Conservation (phyloP, 2,888 invertebrate genomes). For the Protula sp. region DNA sequence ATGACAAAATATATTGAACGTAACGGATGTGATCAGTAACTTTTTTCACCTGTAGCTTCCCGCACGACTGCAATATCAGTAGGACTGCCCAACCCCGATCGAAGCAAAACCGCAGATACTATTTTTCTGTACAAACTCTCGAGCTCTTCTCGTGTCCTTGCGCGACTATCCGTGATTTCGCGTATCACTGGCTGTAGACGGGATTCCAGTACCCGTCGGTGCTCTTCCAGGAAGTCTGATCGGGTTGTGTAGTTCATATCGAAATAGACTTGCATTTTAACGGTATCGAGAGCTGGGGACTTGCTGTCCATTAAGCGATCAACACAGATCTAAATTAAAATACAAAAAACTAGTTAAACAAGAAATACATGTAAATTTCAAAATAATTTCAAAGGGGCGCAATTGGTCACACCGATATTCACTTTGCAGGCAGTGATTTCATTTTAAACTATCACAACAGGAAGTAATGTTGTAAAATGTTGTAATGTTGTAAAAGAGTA, state of each 20-base stretch:
- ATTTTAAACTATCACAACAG: too few species aligned
- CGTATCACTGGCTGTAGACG: conserved; percentile 52
- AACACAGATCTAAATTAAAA: conserved; percentile 47
- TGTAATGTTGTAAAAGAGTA: too few species aligned
- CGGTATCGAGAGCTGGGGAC: conserved; percentile 52
- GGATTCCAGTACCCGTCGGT: conserved; percentile 51
- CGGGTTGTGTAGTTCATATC: conserved; percentile 55
- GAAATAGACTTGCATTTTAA: conserved; percentile 56
- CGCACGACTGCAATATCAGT: conserved; percentile 53
- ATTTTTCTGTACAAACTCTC: conserved; percentile 54
- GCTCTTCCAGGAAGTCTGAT: conserved; percentile 53
- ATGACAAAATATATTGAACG: too few species aligned
- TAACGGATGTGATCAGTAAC: too few species aligned
- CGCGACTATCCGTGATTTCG: conserved; percentile 53
- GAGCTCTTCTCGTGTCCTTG: conserved; percentile 51
- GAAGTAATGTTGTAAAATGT: too few species aligned
- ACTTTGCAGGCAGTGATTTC: not conserved
- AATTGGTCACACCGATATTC: too few species aligned
- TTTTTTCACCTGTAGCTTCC: conserved; percentile 47
- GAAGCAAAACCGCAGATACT: conserved; percentile 52
- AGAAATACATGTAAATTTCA: too few species aligned
- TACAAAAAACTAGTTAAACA: not conserved
- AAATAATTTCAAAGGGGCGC: too few species aligned
- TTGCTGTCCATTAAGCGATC: conserved; percentile 45
- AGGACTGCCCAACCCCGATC: conserved; percentile 53